Evolutionary conservation across 2,113 vertebrate genomes (phyloP), one percentile per base, ranked within the genome.

Genomic region (Tragelaphus buxtoni): DNA sequence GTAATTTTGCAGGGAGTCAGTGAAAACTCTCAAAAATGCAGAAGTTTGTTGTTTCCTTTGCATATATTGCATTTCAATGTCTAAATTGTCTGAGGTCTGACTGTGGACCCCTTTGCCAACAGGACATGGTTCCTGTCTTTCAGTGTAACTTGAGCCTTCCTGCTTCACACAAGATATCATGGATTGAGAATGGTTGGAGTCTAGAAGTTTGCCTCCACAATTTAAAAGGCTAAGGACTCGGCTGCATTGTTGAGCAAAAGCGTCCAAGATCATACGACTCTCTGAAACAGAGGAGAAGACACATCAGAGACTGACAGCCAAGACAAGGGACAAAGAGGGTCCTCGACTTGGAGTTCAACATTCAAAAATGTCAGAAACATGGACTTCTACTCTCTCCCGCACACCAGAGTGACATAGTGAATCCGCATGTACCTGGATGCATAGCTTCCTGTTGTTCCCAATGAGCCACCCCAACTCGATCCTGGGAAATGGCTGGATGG

Each of bases 231-330:
- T 99, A 96, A 99, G 99, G 90, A 99, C 99, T n/a, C 99, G 99
- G 98, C 99, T 99, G 98, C 99, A 99, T 69, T 99, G 99, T 96
- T 99, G 99, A 84, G 99, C 99, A 97, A 99, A 99, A 97, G 99
- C 99, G 97, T 99, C 99, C 98, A 99, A 98, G 97, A 99, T 99
- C 98, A 99, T 99, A 28, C 99, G 99, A 97, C 99, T 99, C 98
- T 99, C 99, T 99, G 98, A 55, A 98, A 98, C 88, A 97, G 95
- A 98, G 72, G 61, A 98, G 96, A 97, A 98, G 85, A 98, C 87
- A 95, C 81, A 81, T 98, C 97, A 98, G 97, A 96, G 96, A 96
- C 49, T 53, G 42, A 94, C 56, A 26, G 74, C n/a, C 93, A 96
- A 81, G 96, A 88, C 69, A 56, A 22, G 13, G 13, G 65, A 18